Conservation (phyloP, 2,113 vertebrate genomes). For the Hippocampus zosterae region DNA sequence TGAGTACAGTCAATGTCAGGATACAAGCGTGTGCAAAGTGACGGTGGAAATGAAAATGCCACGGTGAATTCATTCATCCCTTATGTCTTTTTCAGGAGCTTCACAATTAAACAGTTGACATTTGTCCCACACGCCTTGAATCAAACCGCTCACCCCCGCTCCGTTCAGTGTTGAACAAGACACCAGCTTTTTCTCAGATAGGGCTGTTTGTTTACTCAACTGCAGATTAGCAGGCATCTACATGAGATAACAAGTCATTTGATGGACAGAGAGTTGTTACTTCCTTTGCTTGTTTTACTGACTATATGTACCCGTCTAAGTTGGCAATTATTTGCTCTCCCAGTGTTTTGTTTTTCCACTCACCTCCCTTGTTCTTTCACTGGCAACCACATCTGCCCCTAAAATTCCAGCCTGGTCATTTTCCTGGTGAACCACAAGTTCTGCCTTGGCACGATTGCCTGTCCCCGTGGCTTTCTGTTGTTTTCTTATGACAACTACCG, state of each 20-base stretch:
- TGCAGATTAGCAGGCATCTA: neutral
- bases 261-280: neutral
- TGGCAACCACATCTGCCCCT: too few species aligned
- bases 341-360: too few species aligned
- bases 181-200: neutral
- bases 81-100: constrained; percentile 21
- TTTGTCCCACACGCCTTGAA: constrained; percentile 17
- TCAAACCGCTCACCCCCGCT: constrained; percentile 42
- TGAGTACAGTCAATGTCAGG: constrained; percentile 10
- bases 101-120: constrained; percentile 32
- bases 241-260: neutral
- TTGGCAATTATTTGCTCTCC: too few species aligned
- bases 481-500: too few species aligned
- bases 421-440: too few species aligned
- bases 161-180: constrained; percentile 31
- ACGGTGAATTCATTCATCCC: constrained; percentile 15
- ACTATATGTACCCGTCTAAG: neutral
- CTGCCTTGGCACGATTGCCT: too few species aligned
- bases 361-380: too few species aligned
- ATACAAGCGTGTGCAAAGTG: constrained; percentile 25
- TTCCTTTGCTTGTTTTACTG: neutral
- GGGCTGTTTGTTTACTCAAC: neutral
- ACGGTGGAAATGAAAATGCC: constrained; percentile 40
- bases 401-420: too few species aligned
- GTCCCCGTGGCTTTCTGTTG: too few species aligned